Base-by-base conservation (phyloP, 2,797 vertebrate species). In the Anguilla anguilla region DNA sequence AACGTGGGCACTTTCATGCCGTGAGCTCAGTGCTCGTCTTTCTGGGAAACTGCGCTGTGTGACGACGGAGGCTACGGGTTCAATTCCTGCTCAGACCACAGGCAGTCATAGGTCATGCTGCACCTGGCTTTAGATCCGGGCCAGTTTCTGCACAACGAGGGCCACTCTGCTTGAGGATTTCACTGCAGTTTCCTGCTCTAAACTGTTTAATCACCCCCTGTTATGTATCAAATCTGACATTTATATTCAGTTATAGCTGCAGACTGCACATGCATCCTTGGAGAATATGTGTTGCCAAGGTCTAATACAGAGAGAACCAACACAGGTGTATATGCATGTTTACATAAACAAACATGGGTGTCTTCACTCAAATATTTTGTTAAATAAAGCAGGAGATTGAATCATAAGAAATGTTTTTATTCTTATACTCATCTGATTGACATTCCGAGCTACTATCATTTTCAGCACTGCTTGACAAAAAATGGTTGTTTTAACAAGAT, bases 71-170 rank as follows among this genome's bases (percentile, higher is more conserved):
- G 10, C 43, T 2, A 82, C 46, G 19, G 19, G 79, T 82, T 49
- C 79, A 51, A 22, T 79, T 79, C 17, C 74, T 51, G 22, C 43
- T n/a, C 46, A 82, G 79, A 49, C 79, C 79, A 51, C 79, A 82
- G 4, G 74, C 74, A 10, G 17, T 81, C 39, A 19, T 22, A 39
- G 46, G 79, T 25, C 28, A 15, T 19, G 11, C 17, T 49, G 43
- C 39, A 81, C n/a, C 46, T 49, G 77, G 15, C n/a, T 81, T 46
- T 77, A 77, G 39, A 81, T 25, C 77, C 25, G 39, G 39, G 39
- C 39, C 43, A 51, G 79, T 25, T 46, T 82, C 79, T 51, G 79
- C 64, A 46, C 17, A 67, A 10, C 6, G 64, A 25, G n/a, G 64
- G 25, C 64, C 64, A 67, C 25, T 28, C 22, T n/a, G 5, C 64